Evolutionary conservation across 2,888 invertebrate species (phyloP), one percentile per base, ranked within the genome.

Genomic region (Tetropium fuscum): DNA sequence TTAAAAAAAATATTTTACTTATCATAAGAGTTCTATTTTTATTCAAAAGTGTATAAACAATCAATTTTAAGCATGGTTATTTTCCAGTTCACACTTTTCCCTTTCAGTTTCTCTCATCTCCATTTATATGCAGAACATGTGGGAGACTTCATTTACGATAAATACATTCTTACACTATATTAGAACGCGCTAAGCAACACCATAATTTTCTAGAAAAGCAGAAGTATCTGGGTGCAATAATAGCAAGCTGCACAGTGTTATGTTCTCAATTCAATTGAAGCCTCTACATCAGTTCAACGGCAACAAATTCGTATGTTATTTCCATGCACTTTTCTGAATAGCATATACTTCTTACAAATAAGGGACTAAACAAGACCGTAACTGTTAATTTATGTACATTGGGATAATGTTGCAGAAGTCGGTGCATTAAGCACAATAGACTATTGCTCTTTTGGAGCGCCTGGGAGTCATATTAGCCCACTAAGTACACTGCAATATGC

Each of bases 391-490:
- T 30, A 30, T 45, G 45, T 45, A 18, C 25, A 44, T n/a, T 45
- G 22, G 30, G 43, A 44, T 45, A 45, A 30, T 45, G 45, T 13
- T 30, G 45, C 45, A 34, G 45, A 54, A 34, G 20, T 27, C 43
- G 45, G 45, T 27, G 44, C 13, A 22, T n/a, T 25, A 16, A 36
- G 27, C 45, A 54, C 45, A 55, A 55, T 40, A 30, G 40, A n/a
- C 10, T 36, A 16, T 38, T 54, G 54, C 40, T 55, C 55, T 55
- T 55, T 55, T 55, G 16, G 15, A 16, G 34, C 36, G 30, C 40
- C 30, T 27, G 27, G 30, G 27, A 47, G 47, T 38, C 55, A 11
- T 55, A 13, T 47, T 55, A 47, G 27, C 32, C 27, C 32, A 7
- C 19, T 11, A 15, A 11, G 32, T 11, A n/a, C 30, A 16, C 36